Evolutionary conservation across 2,797 vertebrate genomes (phyloP).

Genomic region (Cyclura pinguis): DNA sequence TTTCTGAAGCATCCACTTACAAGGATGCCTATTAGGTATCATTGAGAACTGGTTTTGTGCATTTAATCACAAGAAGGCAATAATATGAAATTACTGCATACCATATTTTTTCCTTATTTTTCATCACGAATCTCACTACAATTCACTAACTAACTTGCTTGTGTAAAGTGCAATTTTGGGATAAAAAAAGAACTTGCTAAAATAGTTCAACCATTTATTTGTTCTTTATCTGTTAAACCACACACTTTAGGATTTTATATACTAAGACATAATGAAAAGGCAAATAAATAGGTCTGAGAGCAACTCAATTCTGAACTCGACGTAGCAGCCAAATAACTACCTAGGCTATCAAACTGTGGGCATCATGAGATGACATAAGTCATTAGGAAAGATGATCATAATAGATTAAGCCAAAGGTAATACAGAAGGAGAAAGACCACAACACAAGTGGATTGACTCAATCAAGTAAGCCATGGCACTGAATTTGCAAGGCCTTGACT

Average conservation of each 20-base stretch:
- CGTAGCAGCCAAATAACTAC: too few relatives aligned
- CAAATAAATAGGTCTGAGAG: too few relatives aligned
- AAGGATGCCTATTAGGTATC: neutral
- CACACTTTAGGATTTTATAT: neutral
- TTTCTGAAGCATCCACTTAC: neutral
- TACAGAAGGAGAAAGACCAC: too few relatives aligned
- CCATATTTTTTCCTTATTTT: neutral
- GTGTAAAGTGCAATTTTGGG: neutral
- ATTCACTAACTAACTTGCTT: slow-evolving; percentile 32
- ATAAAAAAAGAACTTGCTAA: neutral
- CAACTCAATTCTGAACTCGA: too few relatives aligned
- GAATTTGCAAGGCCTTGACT: neutral
- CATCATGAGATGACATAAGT: too few relatives aligned
- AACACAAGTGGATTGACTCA: too few relatives aligned
- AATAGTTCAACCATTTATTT: neutral
- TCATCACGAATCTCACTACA: slow-evolving; percentile 5
- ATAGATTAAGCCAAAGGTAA: too few relatives aligned
- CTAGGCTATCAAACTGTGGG: too few relatives aligned
- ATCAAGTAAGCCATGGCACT: too few relatives aligned
- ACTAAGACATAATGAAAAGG: too few relatives aligned
- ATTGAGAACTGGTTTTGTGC: neutral
- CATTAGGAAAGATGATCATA: too few relatives aligned
- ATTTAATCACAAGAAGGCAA: slow-evolving; percentile 65
- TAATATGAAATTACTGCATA: slow-evolving; percentile 51
- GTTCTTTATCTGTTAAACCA: neutral